Percentiles rank a stretch among this genome's conserved stretches.
These are phyloP conservation scores for Hyalella azteca DNA, from an alignment of 2,888 invertebrate genomes.

Conservation along the genomic window DNA sequence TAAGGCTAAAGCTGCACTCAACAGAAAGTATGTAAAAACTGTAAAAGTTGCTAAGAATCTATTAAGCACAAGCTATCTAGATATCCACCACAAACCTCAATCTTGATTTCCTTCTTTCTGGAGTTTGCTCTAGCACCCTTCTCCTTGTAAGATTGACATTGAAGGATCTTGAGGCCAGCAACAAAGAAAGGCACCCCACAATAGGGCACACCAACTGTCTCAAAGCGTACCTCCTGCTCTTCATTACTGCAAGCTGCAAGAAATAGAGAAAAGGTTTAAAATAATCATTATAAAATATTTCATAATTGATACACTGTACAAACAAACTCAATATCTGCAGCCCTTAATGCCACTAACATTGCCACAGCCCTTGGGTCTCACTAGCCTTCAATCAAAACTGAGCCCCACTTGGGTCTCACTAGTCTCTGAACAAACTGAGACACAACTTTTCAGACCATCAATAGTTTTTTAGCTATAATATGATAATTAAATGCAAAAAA, in stretches of 20 bases:
- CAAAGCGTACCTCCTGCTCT: constrained; percentile 57
- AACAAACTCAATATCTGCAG: too few species aligned
- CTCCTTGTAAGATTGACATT: constrained; percentile 55
- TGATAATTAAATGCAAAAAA: too few species aligned
- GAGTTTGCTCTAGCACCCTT: constrained; percentile 40
- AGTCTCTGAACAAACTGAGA: too few species aligned
- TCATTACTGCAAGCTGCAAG: constrained; percentile 56
- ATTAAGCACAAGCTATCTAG: neutral
- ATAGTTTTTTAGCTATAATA: too few species aligned
- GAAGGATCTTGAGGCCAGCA: constrained; percentile 57
- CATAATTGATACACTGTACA: too few species aligned
- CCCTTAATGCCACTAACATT: too few species aligned
- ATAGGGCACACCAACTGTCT: constrained; percentile 57
- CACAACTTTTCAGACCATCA: too few species aligned
- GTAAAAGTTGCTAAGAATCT: neutral
- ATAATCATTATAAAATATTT: too few species aligned
- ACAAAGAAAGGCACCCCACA: constrained; percentile 58
- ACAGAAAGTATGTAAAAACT: neutral
- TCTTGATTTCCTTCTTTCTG: constrained; percentile 57
- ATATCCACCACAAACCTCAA: constrained; percentile 44
- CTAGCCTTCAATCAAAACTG: too few species aligned
- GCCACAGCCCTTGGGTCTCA: too few species aligned
- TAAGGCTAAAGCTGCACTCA: too few species aligned
- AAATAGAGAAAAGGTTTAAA: neutral
- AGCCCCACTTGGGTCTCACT: too few species aligned